Evolutionary conservation across 2,888 invertebrate species (phyloP).

Genomic region (Dendrolimus pini): DNA sequence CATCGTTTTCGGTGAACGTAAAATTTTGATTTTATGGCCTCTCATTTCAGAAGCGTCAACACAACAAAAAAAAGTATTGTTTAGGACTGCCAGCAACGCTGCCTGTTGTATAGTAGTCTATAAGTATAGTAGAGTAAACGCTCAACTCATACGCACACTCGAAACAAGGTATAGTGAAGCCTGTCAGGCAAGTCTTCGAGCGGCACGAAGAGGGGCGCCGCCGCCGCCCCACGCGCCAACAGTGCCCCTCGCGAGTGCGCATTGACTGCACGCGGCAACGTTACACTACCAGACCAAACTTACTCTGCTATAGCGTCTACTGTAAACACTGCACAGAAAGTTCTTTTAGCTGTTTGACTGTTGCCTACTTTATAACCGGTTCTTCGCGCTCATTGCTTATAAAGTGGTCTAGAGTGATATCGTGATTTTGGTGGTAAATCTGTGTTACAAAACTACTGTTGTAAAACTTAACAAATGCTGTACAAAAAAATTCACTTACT

Average conservation of each 20-base stretch:
- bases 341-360: slow-evolving; percentile 34
- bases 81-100: slow-evolving; percentile 41
- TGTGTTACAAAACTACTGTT: slow-evolving; percentile 7
- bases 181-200: slow-evolving; percentile 53
- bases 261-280: slow-evolving; percentile 41
- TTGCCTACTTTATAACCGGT: slow-evolving; percentile 61
- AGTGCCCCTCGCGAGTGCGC: slow-evolving; percentile 57
- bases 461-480: background rate
- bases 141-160: slow-evolving; percentile 62
- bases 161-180: slow-evolving; percentile 37
- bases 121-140: slow-evolving; percentile 30
- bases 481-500: background rate
- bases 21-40: slow-evolving; percentile 64
- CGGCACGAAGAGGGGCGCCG: slow-evolving; percentile 45
- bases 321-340: slow-evolving; percentile 36
- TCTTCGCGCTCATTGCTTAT: slow-evolving; percentile 38
- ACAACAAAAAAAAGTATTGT: slow-evolving; percentile 55
- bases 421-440: slow-evolving; percentile 31
- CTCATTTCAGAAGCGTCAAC: slow-evolving; percentile 64
- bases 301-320: slow-evolving; percentile 26
- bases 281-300: slow-evolving; percentile 21
- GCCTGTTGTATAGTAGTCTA: slow-evolving; percentile 31
- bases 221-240: slow-evolving; percentile 29
- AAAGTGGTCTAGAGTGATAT: slow-evolving; percentile 49
- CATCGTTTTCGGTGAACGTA: slow-evolving; percentile 34